phyloP scores from a whole-genome alignment of 1,140 invertebrate species.

The Brachionus sp. region DNA sequence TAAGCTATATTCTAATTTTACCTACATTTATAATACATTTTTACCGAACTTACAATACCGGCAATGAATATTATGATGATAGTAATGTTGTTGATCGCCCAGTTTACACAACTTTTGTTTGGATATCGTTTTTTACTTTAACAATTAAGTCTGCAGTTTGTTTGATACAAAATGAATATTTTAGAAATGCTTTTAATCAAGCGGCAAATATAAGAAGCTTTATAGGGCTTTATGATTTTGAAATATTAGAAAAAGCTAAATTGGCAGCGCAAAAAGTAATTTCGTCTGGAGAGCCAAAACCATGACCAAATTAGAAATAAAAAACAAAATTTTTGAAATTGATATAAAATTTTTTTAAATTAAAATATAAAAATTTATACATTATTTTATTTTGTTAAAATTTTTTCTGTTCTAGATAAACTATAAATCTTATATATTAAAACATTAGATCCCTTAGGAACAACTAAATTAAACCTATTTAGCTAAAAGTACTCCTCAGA shows the following conservation, averaged over 20 bases:
- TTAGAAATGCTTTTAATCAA: slow-evolving; percentile 39
- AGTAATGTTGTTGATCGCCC: not conserved
- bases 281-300: not conserved
- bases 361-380: too few relatives aligned
- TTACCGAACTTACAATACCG: slow-evolving; percentile 16
- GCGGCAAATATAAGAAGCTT: slow-evolving; percentile 24
- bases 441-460: too few relatives aligned
- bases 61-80: slow-evolving; percentile 14
- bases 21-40: slow-evolving; percentile 40
- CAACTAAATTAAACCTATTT: too few relatives aligned
- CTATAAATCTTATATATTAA: too few relatives aligned
- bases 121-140: slow-evolving; percentile 24
- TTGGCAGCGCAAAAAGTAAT: not conserved
- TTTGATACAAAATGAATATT: slow-evolving; percentile 26
- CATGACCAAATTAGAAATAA: not conserved
- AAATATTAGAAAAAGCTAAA: not conserved
- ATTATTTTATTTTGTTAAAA: too few relatives aligned
- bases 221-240: slow-evolving; percentile 21
- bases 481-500: too few relatives aligned
- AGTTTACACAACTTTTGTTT: slow-evolving; percentile 28
- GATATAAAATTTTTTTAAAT: too few relatives aligned
- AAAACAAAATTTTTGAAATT: too few relatives aligned
- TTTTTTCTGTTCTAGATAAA: too few relatives aligned
- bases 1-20: slow-evolving; percentile 26
- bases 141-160: not conserved